phyloP scores from a whole-genome alignment of 1,140 invertebrate genomes.

The Paraescarpia echinospica region DNA sequence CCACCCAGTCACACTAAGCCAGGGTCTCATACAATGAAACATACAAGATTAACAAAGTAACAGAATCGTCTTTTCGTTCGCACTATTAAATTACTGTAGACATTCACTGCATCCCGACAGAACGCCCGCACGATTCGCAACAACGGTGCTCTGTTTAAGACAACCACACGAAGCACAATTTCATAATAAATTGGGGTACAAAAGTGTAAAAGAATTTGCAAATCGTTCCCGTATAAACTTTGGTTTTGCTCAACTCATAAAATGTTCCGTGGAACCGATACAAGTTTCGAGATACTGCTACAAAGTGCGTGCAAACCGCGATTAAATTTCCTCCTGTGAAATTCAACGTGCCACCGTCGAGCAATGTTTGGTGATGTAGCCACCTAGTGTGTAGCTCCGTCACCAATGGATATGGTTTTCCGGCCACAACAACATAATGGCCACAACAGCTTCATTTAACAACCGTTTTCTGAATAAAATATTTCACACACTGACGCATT shows the following conservation, averaged over 20 bases:
- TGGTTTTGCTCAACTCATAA: background rate
- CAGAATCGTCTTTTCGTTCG: background rate
- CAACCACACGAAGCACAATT: background rate
- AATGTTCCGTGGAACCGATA: background rate
- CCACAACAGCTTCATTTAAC: background rate
- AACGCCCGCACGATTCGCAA: background rate
- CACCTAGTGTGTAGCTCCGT: background rate
- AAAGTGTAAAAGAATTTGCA: conserved; percentile 1
- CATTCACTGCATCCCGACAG: background rate
- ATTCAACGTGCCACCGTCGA: background rate
- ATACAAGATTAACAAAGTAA: background rate
- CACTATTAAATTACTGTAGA: background rate
- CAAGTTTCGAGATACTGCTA: background rate
- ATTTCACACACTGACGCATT: background rate
- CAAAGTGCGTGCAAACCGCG: background rate
- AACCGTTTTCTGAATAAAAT: conserved; percentile 2
- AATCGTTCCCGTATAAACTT: background rate
- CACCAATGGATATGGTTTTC: background rate
- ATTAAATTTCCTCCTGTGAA: background rate
- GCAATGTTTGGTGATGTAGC: background rate
- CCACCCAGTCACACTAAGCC: background rate
- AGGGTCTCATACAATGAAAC: background rate
- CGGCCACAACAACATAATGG: background rate
- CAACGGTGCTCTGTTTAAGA: background rate
- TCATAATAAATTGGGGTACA: background rate